Conservation (phyloP, 2,888 invertebrate species). For the Melinaea menophilus region DNA sequence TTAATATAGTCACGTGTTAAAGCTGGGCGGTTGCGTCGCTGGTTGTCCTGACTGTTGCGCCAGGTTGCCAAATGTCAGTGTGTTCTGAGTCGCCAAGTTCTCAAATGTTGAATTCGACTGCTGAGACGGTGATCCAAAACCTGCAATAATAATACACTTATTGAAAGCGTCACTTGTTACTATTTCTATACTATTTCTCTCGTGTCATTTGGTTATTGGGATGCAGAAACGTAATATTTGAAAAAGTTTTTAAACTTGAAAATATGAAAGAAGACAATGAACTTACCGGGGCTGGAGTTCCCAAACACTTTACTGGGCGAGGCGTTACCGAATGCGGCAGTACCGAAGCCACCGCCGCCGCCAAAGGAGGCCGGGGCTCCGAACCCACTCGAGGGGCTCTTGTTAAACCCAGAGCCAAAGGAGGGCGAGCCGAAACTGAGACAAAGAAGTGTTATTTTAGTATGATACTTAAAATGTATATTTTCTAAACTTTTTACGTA, state of each 20-base stretch:
- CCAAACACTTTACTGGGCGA: conserved; percentile 69
- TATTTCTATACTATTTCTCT: too few species aligned
- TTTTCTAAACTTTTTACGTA: too few species aligned
- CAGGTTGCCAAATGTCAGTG: conserved; percentile 80
- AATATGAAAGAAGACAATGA: neutral
- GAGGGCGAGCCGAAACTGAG: conserved; percentile 51
- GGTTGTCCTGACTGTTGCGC: conserved; percentile 73
- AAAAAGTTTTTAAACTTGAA: too few species aligned
- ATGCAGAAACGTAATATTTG: too few species aligned
- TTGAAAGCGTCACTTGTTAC: too few species aligned
- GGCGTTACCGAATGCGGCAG: conserved; percentile 72
- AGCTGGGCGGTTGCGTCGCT: conserved; percentile 52
- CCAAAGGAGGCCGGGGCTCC: conserved; percentile 73
- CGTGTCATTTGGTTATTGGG: too few species aligned
- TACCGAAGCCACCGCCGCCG: conserved; percentile 64
- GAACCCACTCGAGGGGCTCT: conserved; percentile 60
- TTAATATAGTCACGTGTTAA: conserved; percentile 57
- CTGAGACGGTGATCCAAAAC: conserved; percentile 71
- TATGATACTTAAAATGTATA: too few species aligned
- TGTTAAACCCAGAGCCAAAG: conserved; percentile 60
- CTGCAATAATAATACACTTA: conserved; percentile 34
- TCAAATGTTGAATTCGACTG: conserved; percentile 80
- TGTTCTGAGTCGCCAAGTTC: conserved; percentile 80
- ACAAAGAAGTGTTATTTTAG: neutral
- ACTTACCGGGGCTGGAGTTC: conserved; percentile 49